Conservation (phyloP, 23 tunicate species). For the Diplosoma virens region DNA sequence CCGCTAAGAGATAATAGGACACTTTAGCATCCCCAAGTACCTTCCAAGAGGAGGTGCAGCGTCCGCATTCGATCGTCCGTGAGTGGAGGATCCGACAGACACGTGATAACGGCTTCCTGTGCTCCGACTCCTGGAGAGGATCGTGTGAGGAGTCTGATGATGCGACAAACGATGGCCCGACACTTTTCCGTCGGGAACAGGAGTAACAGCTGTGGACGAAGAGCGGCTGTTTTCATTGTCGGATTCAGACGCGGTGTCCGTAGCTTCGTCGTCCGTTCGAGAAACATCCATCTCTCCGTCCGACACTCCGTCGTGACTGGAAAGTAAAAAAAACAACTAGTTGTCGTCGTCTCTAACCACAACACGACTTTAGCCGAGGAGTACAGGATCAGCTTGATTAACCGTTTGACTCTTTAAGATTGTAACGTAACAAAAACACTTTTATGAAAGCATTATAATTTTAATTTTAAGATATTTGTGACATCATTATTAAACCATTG, state of each 20-base stretch:
- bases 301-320: slow-evolving; percentile 64
- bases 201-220: slow-evolving; percentile 52
- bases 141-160: slow-evolving; percentile 39
- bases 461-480: too few species aligned
- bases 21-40: too few species aligned
- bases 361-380: not conserved
- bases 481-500: too few species aligned
- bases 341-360: not conserved
- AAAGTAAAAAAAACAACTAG: not conserved
- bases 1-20: too few species aligned
- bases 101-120: slow-evolving; percentile 22
- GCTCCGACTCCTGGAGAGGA: slow-evolving; percentile 9
- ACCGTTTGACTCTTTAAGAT: too few species aligned
- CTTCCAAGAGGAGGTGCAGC: not conserved
- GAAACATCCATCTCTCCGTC: slow-evolving; percentile 35
- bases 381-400: too few species aligned
- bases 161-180: not conserved
- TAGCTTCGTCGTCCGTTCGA: slow-evolving; percentile 74
- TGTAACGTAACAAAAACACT: too few species aligned
- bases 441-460: too few species aligned
- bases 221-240: slow-evolving; percentile 68
- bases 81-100: not conserved
- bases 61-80: not conserved
- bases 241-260: slow-evolving; percentile 94
- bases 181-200: slow-evolving; percentile 24